Base-by-base conservation (phyloP, 2,888 invertebrate genomes). In the Xestia ashworthii region DNA sequence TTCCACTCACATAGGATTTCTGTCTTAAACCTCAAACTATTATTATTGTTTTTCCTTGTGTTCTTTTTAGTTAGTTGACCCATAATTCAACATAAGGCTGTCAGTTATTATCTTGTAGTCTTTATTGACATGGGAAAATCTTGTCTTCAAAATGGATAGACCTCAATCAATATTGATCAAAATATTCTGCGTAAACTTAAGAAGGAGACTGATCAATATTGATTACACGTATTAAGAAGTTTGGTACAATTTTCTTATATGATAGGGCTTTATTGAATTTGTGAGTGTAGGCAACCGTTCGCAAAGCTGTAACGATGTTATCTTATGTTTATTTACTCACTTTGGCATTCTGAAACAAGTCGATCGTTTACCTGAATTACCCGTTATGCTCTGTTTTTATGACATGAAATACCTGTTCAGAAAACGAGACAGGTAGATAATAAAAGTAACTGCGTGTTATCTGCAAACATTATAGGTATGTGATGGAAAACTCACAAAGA, bases 341-440 rank as follows among this genome's bases (percentile, higher is more conserved):
- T 78, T 76, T 77, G 68, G 71, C 82, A 74, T 82, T 80, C 78
- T 65, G 84, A 82, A 89, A 87, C 87, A 87, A 89, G 78, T 78
- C 76, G 89, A 85, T 89, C 88, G 89, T 87, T 89, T 89, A 89
- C 86, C 70, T 84, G 83, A 89, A 88, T 87, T 85, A 82, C 79
- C 73, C 74, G 69, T 78, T 78, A 82, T 74, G 78, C 77, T 78
- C 72, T 64, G 75, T 82, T 87, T 87, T 89, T 85, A 89, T 89
- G 89, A 78, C 80, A 78, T 58, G 46, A 53, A 73, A 85, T 81
- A 76, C 70, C 71, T 76, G 65, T 80, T 85, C 46, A n/a, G 62
- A 73, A 62, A 72, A 81, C 62, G 78, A 76, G 70, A 46, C 66
- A 80, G 66, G 71, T 58, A 71, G 68, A 72, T 87, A 85, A 87